Base-by-base conservation (phyloP, 2,888 invertebrate genomes). In the Mesorhabditis spiculigera region DNA sequence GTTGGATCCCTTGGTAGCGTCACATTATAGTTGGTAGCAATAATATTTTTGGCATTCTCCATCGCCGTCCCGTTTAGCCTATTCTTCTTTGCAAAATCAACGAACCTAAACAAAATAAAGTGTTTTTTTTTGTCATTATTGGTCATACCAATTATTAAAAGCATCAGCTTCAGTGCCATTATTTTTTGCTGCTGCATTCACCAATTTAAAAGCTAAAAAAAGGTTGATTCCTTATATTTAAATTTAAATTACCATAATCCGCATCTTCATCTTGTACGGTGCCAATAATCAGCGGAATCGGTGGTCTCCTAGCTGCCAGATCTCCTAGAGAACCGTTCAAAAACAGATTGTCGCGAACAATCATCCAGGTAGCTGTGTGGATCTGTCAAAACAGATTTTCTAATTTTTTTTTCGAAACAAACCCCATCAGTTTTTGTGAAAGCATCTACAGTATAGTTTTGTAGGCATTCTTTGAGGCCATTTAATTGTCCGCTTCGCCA, bases 261-360 rank as follows among this genome's bases (percentile, higher is more conserved):
- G 78, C 80, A 43, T 79, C 78, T 63, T 81, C 81, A 66, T 81
- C 81, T 62, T 79, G 79, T 4, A 79, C 79, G 3, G 79, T 81
- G 4, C 81, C 81, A 16, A 81, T 78, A 8, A 81, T 78, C 67
- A 81, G 76, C 10, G 81, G 81, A 62, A 81, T 78, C 41, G 75
- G 73, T 5, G 81, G 78, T 4, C 78, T 69, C 5, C 64, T 63
- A 4, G 70, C 45, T 0, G 74, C 71, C 45, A 79, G 68, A 44
- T 69, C 67, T 5, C 77, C 76, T 10, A 76, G 72, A n/a, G 74
- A 72, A 16, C 73, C 78, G 3, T 79, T 79, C 1, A 81, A 64
- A 73, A 81, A 79, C 6, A 71, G 70, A 28, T 76, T 78, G 69
- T 81, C 81, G 4, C 78, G 73, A 3, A 78, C 78, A n/a, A 81